Conservation (phyloP, 2,113 vertebrate genomes). For the Myanophis thanlyinensis region DNA sequence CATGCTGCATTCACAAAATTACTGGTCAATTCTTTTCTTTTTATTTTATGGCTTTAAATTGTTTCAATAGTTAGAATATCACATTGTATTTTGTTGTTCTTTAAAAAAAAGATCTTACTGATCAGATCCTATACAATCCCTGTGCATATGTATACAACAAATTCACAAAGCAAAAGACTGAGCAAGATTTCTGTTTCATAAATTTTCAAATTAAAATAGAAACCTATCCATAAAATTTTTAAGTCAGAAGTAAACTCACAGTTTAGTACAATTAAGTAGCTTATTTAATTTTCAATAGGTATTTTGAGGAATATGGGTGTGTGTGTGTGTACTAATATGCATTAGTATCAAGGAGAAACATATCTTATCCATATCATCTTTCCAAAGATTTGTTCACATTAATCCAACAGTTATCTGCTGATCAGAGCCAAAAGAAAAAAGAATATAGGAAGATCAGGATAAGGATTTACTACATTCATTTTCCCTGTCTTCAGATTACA, state of each 20-base stretch:
- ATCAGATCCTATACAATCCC: neutral
- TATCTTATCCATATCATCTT: neutral
- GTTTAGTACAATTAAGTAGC: neutral
- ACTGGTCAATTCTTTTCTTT: slow-evolving; percentile 24
- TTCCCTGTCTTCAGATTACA: neutral
- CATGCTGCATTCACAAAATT: slow-evolving; percentile 2
- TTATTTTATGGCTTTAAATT: neutral
- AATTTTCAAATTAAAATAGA: neutral
- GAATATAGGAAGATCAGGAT: neutral
- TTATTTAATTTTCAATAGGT: neutral
- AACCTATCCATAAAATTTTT: neutral
- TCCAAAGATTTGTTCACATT: neutral
- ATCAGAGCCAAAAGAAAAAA: neutral
- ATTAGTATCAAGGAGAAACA: neutral
- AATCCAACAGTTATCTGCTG: neutral
- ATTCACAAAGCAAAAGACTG: neutral
- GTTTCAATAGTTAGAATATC: neutral
- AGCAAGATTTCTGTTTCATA: neutral
- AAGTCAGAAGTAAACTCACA: neutral
- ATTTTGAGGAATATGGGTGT: neutral
- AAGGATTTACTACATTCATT: neutral
- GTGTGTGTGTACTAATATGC: neutral
- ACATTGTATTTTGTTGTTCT: neutral
- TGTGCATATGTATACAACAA: neutral
- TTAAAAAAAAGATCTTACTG: neutral